Evolutionary conservation across 2,888 invertebrate genomes (phyloP), one percentile per base, ranked within the genome.

Genomic region (Neuroscelio doddi): DNA sequence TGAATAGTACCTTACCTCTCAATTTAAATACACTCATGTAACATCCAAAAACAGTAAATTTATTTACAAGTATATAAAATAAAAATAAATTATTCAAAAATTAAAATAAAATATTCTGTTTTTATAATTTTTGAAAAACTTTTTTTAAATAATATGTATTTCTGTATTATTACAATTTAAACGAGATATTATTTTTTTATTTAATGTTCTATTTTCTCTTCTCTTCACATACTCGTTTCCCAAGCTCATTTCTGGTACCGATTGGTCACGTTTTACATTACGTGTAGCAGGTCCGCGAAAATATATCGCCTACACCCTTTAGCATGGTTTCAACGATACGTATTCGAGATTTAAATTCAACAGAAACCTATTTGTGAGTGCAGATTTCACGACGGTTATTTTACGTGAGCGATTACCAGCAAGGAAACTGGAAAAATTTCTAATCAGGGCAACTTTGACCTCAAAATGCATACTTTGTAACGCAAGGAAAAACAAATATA

Each of bases 371-470:
- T 59, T 46, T 26, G 41, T 24, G 16, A 38, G 7, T 15, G 32
- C 15, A 15, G 41, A 51, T 59, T 52, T 59, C 52, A 47, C 47
- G 46, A 46, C 21, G 29, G 27, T 27, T 26, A 12, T 46, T 51
- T 41, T 42, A 21, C 15, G 47, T 24, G 56, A 45, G 38, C 17
- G 16, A n/a, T 51, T 32, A 16, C 50, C 15, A 50, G n/a, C 38
- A 39, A 50, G 32, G 17, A 36, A 30, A 49, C 57, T 57, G 42
- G 17, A 64, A 64, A 64, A 64, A 52, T 64, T 57, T 26, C 42
- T 38, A 55, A 50, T 45, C 64, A 64, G 58, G 64, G 64, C 55
- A 21, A 64, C 55, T 53, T 36, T 56, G 64, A 64, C 64, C 64
- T 53, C 56, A 63, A 64, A 64, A 57, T 64, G 64, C 53, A 64